Evolutionary conservation across 2,888 invertebrate genomes (phyloP), one percentile per base, ranked within the genome.

Genomic region (Aphodius granarius): DNA sequence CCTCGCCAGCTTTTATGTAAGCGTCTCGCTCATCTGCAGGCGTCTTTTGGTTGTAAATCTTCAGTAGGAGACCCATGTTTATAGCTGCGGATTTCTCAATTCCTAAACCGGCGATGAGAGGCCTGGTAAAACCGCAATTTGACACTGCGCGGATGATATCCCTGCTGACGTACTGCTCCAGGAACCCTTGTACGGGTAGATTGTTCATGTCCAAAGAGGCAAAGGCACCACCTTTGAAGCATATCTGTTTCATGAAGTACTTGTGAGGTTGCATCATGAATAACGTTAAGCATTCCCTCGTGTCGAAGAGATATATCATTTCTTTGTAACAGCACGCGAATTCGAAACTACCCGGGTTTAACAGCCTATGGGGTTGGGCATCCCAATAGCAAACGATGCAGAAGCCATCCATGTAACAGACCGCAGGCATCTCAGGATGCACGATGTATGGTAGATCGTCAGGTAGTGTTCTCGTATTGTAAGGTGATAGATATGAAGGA

Each of bases 351-450:
- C 92, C 92, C 65, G 84, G 84, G 22, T 85, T 81, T 19, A 90
- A 81, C 73, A 83, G 86, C 78, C 89, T 88, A 0, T 86, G 80
- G 2, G 91, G 90, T 75, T 89, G 84, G 80, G 89, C 88, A 78
- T 90, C 88, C 70, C 89, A 89, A 81, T 91, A 92, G 22, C 91
- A 91, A 0, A 92, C 91, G 21, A 91, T 86, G 82, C 93, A 93
- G 76, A 88, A 84, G 0, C 92, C 92, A 76, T 89, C 85, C 83
- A 89, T 89, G 78, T 89, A 89, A 43, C 90, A 83, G 73, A 84
- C 79, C n/a, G 64, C 20, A 2, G 75, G 75, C 77, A 77, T 13
- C 78, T 22, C 77, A 15, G 83, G 79, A n/a, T 80, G 66, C 0
- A 86, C 62, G 9, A 81, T 76, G 66, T 81, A 85, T 0, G 93